These are phyloP conservation scores for Scelioninae gen. 1 DNA, from an alignment of 2,888 invertebrate genomes.

Conservation along the genomic window DNA sequence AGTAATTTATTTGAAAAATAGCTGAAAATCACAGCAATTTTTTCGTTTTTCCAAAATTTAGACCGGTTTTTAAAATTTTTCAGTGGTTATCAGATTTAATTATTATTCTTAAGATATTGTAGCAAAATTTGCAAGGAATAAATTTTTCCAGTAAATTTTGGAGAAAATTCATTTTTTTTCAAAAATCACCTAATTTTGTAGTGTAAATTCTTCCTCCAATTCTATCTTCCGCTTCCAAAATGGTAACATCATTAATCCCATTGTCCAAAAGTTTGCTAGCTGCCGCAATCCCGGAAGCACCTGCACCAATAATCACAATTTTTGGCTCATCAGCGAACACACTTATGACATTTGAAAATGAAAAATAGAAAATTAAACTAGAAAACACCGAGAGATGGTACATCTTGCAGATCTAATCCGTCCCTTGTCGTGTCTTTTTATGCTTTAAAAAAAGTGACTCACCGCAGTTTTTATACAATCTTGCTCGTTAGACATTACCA, in stretches of 20 bases:
- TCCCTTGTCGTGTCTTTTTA: neutral
- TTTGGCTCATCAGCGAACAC: conserved; percentile 50
- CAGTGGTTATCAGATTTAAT: too few relatives aligned
- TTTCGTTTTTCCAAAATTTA: too few relatives aligned
- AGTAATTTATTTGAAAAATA: too few relatives aligned
- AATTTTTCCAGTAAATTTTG: too few relatives aligned
- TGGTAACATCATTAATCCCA: conserved; percentile 83
- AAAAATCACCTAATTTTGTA: conserved; percentile 80
- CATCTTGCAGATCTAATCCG: neutral
- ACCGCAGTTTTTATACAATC: conserved; percentile 1
- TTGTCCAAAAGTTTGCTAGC: conserved; percentile 84
- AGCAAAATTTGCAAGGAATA: too few relatives aligned
- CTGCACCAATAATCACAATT: conserved; percentile 86
- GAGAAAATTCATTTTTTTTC: too few relatives aligned
- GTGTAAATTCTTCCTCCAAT: conserved; percentile 85
- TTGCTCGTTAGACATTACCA: neutral
- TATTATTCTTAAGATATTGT: too few relatives aligned
- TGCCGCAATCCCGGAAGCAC: conserved; percentile 86
- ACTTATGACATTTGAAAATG: conserved; percentile 7
- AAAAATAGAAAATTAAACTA: neutral
- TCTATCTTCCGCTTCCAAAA: conserved; percentile 85
- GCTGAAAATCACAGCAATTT: too few relatives aligned
- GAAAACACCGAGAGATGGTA: neutral
- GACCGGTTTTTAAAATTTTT: too few relatives aligned
- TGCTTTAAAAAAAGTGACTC: neutral